A percentile compares a stretch with the other conserved stretches of the same genome.
Evolutionary conservation across 2,888 invertebrate genomes (phyloP).

Genomic region (Eremobia ochroleuca): DNA sequence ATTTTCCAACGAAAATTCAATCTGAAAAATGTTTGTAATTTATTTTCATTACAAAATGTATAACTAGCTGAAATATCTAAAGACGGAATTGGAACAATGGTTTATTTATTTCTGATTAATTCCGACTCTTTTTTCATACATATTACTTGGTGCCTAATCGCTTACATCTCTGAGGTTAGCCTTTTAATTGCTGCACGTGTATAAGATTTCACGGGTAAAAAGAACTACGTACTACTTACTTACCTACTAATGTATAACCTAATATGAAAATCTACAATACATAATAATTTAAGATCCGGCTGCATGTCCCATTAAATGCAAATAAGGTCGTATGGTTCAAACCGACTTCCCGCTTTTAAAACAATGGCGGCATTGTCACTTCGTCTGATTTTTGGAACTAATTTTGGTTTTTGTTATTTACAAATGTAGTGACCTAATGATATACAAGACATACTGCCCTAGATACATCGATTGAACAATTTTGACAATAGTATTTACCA

Average conservation of each 20-base stretch:
- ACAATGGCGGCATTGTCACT: constrained; percentile 75
- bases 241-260: constrained; percentile 12
- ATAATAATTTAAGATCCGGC: constrained; percentile 8
- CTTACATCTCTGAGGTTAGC: constrained; percentile 21
- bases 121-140: constrained; percentile 5
- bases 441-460: constrained; percentile 62
- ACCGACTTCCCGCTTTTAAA: constrained; percentile 69
- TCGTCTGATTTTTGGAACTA: constrained; percentile 68
- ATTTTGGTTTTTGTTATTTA: constrained; percentile 70
- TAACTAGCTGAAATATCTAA: too few relatives aligned
- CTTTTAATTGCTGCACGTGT: constrained; percentile 52
- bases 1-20: too few relatives aligned
- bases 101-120: constrained; percentile 6
- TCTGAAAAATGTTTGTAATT: too few relatives aligned
- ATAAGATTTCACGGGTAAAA: constrained; percentile 29
- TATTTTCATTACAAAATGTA: neutral
- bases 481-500: too few relatives aligned
- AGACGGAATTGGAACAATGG: neutral
- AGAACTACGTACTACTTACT: neutral
- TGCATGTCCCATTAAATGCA: constrained; percentile 32
- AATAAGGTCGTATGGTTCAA: constrained; percentile 71
- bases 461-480: constrained; percentile 54
- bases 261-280: constrained; percentile 38
- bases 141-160: constrained; percentile 24
- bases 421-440: constrained; percentile 62